phyloP scores from a whole-genome alignment of 2,113 vertebrate species.

The Coracopsis vasa region DNA sequence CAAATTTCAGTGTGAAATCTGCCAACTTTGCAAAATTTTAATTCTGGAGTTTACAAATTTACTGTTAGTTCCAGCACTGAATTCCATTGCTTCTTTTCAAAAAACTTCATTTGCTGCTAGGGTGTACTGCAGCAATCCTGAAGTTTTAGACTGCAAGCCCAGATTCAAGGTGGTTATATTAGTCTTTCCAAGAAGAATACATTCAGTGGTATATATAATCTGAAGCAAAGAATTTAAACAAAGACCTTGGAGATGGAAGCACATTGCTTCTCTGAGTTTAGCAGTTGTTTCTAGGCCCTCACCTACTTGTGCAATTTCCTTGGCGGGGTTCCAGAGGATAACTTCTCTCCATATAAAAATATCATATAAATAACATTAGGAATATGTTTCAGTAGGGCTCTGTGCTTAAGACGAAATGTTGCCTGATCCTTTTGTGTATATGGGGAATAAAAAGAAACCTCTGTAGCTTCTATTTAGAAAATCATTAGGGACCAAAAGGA shows the following conservation, averaged over 20 bases:
- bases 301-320: neutral
- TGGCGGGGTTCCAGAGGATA: neutral
- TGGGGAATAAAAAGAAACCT: neutral
- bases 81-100: neutral
- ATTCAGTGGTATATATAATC: neutral
- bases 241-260: neutral
- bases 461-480: neutral
- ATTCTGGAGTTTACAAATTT: neutral
- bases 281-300: neutral
- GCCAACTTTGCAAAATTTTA: neutral
- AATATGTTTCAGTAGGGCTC: neutral
- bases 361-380: neutral
- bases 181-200: neutral
- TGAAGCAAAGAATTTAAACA: constrained; percentile 22
- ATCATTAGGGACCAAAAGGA: neutral
- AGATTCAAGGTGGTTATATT: neutral
- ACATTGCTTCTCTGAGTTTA: neutral
- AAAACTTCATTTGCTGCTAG: neutral
- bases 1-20: neutral
- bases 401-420: neutral
- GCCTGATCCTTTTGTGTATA: neutral
- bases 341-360: neutral
- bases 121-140: neutral
- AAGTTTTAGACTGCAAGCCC: neutral
- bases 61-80: neutral